Conservation (phyloP, 1,140 invertebrate species). For the Heliconius hermathena region DNA sequence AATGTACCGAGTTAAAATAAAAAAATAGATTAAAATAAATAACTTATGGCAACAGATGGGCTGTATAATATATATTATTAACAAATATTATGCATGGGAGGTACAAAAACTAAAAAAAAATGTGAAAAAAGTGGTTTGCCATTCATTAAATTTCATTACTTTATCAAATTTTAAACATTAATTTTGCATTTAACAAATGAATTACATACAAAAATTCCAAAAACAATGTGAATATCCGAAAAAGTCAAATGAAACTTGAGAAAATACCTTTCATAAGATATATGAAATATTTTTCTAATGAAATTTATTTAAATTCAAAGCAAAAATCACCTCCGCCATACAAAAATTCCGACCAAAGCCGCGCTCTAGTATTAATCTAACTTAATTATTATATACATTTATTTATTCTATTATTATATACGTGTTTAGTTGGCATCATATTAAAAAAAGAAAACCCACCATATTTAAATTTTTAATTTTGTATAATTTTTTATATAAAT, state of each 20-base stretch:
- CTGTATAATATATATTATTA: neutral
- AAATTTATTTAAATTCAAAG: neutral
- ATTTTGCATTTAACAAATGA: no score
- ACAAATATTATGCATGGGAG: neutral
- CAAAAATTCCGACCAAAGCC: neutral
- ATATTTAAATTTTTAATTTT: no score
- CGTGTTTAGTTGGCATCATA: neutral
- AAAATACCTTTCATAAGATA: no score
- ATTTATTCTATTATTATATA: neutral
- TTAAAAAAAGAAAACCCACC: neutral
- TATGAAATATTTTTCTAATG: no score
- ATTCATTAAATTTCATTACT: no score
- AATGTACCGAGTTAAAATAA: neutral
- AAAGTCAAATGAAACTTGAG: no score
- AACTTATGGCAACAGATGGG: slow-evolving; percentile 1
- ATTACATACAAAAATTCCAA: no score
- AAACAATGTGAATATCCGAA: no score
- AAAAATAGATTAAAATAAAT: neutral
- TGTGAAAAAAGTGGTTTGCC: no score
- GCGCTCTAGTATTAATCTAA: slow-evolving; percentile 4
- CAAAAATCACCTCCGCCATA: slow-evolving; percentile 7
- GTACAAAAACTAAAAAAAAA: neutral
- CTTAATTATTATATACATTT: slow-evolving; percentile 23
- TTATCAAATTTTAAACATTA: no score
- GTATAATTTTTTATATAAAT: neutral